A percentile compares a stretch with the other conserved stretches of the same genome.
Conservation (phyloP, 1,140 invertebrate species). For the Hylyphantes graminicola region DNA sequence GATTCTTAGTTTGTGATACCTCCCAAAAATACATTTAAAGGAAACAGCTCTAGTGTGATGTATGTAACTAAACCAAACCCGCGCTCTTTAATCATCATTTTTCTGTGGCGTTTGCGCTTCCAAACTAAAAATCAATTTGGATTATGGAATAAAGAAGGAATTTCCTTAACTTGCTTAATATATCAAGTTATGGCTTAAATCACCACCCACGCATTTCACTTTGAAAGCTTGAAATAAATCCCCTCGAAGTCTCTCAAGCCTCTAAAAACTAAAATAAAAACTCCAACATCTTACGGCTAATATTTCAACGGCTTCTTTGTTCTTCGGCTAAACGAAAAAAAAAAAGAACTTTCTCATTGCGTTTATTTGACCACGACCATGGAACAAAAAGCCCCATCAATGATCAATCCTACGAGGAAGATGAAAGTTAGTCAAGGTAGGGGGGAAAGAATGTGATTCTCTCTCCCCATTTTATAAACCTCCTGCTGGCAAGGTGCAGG, state of each 20-base stretch:
- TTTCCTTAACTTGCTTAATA: no score
- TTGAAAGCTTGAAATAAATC: not conserved
- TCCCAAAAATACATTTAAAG: no score
- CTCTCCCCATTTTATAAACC: not conserved
- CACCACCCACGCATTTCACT: constrained; percentile 6
- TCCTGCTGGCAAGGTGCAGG: constrained; percentile 29
- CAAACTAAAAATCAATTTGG: no score
- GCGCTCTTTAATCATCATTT: no score
- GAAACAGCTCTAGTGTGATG: no score
- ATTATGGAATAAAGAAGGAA: no score
- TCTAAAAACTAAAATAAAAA: not conserved
- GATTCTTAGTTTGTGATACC: no score
- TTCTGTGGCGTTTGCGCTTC: no score
- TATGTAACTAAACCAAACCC: no score
- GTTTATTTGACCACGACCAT: not conserved
- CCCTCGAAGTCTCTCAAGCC: not conserved
- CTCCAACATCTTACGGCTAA: constrained; percentile 30
- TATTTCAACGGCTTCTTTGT: constrained; percentile 34
- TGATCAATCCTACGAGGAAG: constrained; percentile 4
- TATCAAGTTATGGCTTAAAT: not conserved
- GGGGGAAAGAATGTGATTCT: not conserved
- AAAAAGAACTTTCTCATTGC: constrained; percentile 1
- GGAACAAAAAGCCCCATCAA: not conserved
- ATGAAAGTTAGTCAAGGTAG: constrained; percentile 11
- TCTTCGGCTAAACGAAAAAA: not conserved